These are phyloP conservation scores for Chrysolina haemoptera DNA, from an alignment of 2,888 invertebrate genomes.

Conservation along the genomic window DNA sequence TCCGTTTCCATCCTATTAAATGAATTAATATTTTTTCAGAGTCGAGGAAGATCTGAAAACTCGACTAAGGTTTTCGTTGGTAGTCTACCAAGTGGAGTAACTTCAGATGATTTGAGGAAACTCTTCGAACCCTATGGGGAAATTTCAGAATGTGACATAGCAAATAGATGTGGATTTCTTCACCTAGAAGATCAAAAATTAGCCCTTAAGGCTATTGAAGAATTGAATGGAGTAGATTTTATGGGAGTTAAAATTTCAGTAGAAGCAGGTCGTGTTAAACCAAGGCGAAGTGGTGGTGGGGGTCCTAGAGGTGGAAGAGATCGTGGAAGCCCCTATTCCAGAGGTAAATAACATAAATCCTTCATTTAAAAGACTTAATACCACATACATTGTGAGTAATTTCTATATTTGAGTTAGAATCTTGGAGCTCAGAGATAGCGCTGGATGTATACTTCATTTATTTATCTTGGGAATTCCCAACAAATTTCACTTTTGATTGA, in stretches of 20 bases:
- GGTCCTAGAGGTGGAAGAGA: slow-evolving; percentile 70
- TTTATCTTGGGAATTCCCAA: no score
- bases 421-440: no score
- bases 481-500: no score
- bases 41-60: slow-evolving; percentile 64
- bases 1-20: not conserved
- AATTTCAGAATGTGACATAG: slow-evolving; percentile 94
- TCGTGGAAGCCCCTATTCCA: slow-evolving; percentile 63
- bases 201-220: slow-evolving; percentile 86
- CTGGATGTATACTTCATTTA: no score
- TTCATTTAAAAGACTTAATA: not conserved
- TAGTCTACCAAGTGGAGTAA: slow-evolving; percentile 88
- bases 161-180: slow-evolving; percentile 95
- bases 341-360: slow-evolving; percentile 50
- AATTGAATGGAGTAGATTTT: slow-evolving; percentile 85
- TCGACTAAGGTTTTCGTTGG: slow-evolving; percentile 91
- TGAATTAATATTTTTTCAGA: slow-evolving; percentile 51
- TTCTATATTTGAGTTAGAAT: no score
- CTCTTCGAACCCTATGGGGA: slow-evolving; percentile 90
- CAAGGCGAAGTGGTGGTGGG: slow-evolving; percentile 75
- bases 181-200: slow-evolving; percentile 89
- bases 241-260: slow-evolving; percentile 89
- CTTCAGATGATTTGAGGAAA: slow-evolving; percentile 85
- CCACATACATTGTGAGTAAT: no score
- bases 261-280: slow-evolving; percentile 86